Conservation (phyloP, 2,113 vertebrate genomes). For the Pseudorasbora parva region DNA sequence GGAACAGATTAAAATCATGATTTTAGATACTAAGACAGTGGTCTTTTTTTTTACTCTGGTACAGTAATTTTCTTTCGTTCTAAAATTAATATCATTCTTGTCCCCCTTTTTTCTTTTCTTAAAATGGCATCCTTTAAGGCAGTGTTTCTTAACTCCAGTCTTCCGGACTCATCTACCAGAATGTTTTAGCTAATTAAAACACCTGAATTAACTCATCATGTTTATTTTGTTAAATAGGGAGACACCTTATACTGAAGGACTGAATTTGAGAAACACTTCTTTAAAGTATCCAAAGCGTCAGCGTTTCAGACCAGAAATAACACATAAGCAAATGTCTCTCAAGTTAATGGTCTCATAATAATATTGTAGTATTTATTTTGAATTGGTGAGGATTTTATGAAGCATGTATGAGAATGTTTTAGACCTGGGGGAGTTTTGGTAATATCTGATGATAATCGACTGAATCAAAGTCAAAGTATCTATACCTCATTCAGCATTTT, state of each 20-base stretch:
- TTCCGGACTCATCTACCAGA: too few relatives aligned
- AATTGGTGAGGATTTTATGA: not conserved
- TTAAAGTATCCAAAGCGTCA: not conserved
- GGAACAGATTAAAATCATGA: not conserved
- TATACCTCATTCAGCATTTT: not conserved
- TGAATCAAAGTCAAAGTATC: not conserved
- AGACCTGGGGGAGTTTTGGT: not conserved
- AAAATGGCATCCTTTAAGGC: not conserved
- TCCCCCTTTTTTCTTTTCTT: not conserved
- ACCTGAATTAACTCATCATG: too few relatives aligned
- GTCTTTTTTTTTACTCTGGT: not conserved
- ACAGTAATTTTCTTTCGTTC: not conserved
- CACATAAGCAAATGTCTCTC: not conserved
- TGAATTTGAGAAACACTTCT: too few relatives aligned
- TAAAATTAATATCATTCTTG: not conserved
- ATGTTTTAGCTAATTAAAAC: too few relatives aligned
- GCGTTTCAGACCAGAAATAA: not conserved
- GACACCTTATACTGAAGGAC: too few relatives aligned
- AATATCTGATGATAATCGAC: not conserved
- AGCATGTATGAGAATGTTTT: slow-evolving; percentile 15
- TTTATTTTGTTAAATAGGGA: too few relatives aligned
- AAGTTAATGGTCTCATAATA: not conserved
- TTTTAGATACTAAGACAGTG: not conserved
- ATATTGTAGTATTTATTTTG: not conserved
- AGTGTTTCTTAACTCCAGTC: too few relatives aligned